Conservation (phyloP, 2,888 invertebrate genomes). For the Eurytoma californica region DNA sequence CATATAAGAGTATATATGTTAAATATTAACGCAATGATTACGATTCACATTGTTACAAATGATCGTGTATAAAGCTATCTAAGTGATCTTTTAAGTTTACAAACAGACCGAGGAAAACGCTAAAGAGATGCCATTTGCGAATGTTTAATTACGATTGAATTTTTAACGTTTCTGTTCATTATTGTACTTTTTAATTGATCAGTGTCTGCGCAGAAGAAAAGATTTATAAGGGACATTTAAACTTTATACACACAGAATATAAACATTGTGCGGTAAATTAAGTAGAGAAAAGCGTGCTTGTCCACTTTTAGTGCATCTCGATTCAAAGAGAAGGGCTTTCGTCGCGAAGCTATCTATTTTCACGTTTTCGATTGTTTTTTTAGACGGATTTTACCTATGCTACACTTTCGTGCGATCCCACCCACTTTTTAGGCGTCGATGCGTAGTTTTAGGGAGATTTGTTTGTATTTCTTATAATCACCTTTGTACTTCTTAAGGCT, state of each 20-base stretch:
- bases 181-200: conserved; percentile 56
- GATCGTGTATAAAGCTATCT: conserved; percentile 75
- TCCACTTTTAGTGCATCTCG: conserved; percentile 47
- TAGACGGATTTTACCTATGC: conserved; percentile 57
- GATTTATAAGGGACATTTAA: conserved; percentile 47
- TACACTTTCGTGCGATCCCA: conserved; percentile 63
- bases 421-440: conserved; percentile 67
- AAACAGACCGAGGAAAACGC: conserved; percentile 67
- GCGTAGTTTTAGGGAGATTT: conserved; percentile 69
- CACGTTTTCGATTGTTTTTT: conserved; percentile 61
- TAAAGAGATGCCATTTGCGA: conserved; percentile 72
- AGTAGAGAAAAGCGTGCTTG: conserved; percentile 49
- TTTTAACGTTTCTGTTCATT: conserved; percentile 53
- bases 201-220: conserved; percentile 56
- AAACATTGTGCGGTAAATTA: conserved; percentile 39
- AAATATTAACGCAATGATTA: conserved; percentile 75
- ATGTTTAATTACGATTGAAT: conserved; percentile 41
- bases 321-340: conserved; percentile 58
- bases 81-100: conserved; percentile 74
- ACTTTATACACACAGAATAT: conserved; percentile 59
- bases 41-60: conserved; percentile 74
- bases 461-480: conserved; percentile 73
- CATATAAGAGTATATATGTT: conserved; percentile 74
- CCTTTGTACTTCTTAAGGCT: conserved; percentile 69
- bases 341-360: conserved; percentile 59